Conservation (phyloP, 2,113 vertebrate species). For the Dicrurus megarhynchus region DNA sequence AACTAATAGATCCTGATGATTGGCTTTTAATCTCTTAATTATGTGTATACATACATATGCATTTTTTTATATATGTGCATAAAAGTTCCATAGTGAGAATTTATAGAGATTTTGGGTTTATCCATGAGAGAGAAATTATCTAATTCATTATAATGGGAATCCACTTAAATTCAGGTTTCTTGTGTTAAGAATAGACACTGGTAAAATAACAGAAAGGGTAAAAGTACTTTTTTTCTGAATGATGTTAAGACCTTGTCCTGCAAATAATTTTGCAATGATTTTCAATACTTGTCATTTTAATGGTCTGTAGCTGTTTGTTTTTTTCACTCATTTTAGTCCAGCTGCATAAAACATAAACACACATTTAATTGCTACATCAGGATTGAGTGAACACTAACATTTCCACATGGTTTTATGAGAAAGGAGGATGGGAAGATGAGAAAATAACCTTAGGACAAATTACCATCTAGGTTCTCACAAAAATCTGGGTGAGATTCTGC, state of each 20-base stretch:
- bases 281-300: neutral
- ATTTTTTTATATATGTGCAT: neutral
- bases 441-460: neutral
- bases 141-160: neutral
- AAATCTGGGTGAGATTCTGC: neutral
- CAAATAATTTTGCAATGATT: neutral
- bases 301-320: neutral
- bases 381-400: neutral
- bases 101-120: neutral
- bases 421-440: neutral
- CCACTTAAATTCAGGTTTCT: neutral
- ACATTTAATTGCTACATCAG: neutral
- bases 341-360: neutral
- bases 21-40: neutral
- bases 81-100: neutral
- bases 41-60: neutral
- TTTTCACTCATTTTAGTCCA: neutral
- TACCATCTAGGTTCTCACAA: rapidly evolving
- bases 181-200: neutral
- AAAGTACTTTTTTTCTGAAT: neutral
- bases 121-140: neutral
- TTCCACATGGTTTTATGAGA: neutral
- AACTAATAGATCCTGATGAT: neutral
- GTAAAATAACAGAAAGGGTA: neutral
- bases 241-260: neutral